phyloP scores from a whole-genome alignment of 2,113 vertebrate species.

The Odontesthes bonariensis region DNA sequence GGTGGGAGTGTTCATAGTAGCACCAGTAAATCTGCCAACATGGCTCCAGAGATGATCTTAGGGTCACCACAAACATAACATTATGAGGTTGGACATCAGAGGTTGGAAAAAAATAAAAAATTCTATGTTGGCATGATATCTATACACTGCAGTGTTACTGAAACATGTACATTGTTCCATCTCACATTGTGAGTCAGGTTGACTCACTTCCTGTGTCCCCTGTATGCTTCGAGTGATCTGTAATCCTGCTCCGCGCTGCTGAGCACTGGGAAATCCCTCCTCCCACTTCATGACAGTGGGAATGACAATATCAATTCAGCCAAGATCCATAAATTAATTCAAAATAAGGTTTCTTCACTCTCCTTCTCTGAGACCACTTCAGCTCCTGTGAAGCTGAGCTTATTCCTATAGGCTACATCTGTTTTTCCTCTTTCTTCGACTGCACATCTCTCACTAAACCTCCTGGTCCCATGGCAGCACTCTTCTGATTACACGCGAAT shows the following conservation, averaged over 20 bases:
- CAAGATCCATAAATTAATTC: conserved; percentile 35
- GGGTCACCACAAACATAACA: conserved; percentile 1
- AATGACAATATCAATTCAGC: conserved; percentile 23
- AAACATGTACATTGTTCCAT: neutral
- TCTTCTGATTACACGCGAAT: conserved; percentile 24
- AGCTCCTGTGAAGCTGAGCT: conserved; percentile 30
- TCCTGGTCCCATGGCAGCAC: conserved; percentile 26
- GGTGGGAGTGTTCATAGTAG: conserved; percentile 9
- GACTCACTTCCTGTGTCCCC: neutral
- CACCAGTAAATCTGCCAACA: conserved; percentile 20
- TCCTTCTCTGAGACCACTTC: conserved; percentile 37
- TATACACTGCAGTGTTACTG: neutral
- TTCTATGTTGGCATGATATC: neutral
- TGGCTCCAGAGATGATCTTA: neutral
- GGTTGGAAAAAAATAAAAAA: neutral
- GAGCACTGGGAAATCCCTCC: conserved; percentile 5
- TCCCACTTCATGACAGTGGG: neutral
- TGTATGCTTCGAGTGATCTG: conserved; percentile 4
- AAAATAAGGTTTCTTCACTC: conserved; percentile 13
- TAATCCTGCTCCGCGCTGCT: neutral
- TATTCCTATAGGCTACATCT: conserved; percentile 21
- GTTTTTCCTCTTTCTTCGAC: conserved; percentile 17
- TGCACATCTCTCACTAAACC: conserved; percentile 27
- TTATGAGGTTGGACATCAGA: neutral
- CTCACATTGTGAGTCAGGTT: neutral